Conservation (phyloP, 1,140 invertebrate genomes). For the Temnothorax longispinosus region DNA sequence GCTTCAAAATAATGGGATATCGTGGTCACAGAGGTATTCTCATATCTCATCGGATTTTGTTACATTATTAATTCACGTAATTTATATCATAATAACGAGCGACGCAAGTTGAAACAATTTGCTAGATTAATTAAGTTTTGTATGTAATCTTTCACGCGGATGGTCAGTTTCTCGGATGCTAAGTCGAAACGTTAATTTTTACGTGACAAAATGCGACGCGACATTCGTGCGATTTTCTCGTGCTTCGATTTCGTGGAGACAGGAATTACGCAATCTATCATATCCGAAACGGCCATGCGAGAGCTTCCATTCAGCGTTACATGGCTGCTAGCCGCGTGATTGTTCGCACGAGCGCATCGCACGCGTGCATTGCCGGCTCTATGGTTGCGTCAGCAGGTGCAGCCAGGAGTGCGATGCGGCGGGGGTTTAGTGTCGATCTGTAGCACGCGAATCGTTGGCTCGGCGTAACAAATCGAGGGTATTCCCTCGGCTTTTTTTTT, state of each 20-base stretch:
- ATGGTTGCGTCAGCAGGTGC: constrained; percentile 59
- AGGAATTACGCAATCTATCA: background rate
- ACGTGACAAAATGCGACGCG: too few species aligned
- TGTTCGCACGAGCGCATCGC: constrained; percentile 14
- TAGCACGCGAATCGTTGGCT: constrained; percentile 52
- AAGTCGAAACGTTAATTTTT: background rate
- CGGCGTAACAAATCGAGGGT: constrained; percentile 46
- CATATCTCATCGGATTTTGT: background rate
- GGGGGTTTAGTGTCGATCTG: constrained; percentile 46
- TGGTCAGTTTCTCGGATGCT: background rate
- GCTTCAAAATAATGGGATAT: background rate
- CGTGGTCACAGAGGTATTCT: background rate
- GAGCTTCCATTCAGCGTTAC: background rate
- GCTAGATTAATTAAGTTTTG: too few species aligned
- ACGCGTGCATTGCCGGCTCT: constrained; percentile 26
- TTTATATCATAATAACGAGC: background rate
- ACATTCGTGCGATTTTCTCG: background rate
- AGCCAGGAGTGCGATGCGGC: constrained; percentile 22
- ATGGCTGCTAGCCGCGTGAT: background rate
- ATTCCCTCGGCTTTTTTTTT: constrained; percentile 4
- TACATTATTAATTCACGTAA: background rate
- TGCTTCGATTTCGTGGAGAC: background rate
- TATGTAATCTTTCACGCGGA: too few species aligned
- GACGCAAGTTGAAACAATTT: background rate
- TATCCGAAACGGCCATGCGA: background rate